Evolutionary conservation across 2,888 invertebrate species (phyloP).

Genomic region (Orchesellides sinensis): DNA sequence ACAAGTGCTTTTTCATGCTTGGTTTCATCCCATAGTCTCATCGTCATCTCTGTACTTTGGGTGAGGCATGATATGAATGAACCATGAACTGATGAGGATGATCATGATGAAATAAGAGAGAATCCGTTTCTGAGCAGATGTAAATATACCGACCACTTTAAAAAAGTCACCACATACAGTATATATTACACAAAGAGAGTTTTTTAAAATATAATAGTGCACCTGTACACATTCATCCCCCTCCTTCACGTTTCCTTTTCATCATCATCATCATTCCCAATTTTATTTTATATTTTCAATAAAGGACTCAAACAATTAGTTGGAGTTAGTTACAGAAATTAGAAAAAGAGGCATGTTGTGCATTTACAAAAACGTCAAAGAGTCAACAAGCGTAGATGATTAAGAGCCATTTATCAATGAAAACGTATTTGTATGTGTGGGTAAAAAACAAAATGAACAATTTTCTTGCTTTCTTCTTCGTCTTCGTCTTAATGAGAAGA

Average conservation of each 20-base stretch:
- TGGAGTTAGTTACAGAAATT: constrained; percentile 42
- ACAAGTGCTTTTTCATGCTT: constrained; percentile 41
- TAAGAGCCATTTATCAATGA: constrained; percentile 27
- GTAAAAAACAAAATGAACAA: not conserved
- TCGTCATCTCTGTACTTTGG: constrained; percentile 17
- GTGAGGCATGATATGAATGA: constrained; percentile 50
- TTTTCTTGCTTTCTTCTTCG: not conserved
- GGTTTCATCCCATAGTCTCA: constrained; percentile 14
- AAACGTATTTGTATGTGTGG: not conserved
- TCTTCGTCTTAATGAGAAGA: not conserved
- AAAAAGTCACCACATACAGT: no score
- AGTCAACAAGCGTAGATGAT: constrained; percentile 59
- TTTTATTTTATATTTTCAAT: no score
- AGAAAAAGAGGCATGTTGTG: constrained; percentile 1
- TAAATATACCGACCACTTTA: not conserved
- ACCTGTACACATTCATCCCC: not conserved
- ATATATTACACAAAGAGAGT: no score
- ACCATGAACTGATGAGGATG: constrained; percentile 37
- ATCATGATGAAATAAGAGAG: constrained; percentile 8
- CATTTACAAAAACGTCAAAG: constrained; percentile 21
- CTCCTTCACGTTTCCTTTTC: constrained; percentile 15
- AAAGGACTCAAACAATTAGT: constrained; percentile 51
- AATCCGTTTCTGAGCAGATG: constrained; percentile 3
- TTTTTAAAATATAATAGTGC: no score
- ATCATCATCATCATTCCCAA: not conserved